Base-by-base conservation (phyloP, 1,140 invertebrate genomes). In the Drosophila funebris region DNA sequence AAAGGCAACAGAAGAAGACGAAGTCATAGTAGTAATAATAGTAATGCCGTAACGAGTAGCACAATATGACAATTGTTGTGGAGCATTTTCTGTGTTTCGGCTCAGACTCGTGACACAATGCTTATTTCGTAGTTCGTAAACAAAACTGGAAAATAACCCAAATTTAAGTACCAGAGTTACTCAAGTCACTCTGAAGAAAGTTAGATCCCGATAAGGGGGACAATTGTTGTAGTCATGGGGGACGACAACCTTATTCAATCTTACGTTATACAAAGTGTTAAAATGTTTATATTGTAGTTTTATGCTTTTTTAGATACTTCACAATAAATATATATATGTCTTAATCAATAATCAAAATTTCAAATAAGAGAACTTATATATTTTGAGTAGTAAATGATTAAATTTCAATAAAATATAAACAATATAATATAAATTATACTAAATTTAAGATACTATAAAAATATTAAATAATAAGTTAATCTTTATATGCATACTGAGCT, bases 51-150 rank as follows among this genome's bases (percentile, higher is more conserved):
- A 85, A 85, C 80, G 66, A 58, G 62, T 58, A 73, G 77, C 73
- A 81, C 64, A 87, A 87, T 85, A 82, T 77, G 81, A 85, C 81
- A 85, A 85, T 85, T 85, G 74, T 77, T 73, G 69, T 76, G 58
- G 52, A 58, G 52, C 44, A 52, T 41, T 76, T 75, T 83, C 73
- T 46, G 60, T 72, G 60, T 76, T 53, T 71, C 68, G 61, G 36
- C 48, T 73, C 22, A 33, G 33, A 39, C 57, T 74, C 61, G 80
- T 84, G 76, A 85, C 69, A 82, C 77, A 84, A 84, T 83, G 43
- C 61, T 9, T 44, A 16, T n/a, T 52, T 41, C 31, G 43, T 29
- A 39, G 22, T 52, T 39, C 24, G 22, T 16, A 50, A 31, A 50
- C 46, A 50, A 50, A 37, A 33, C 9, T 20, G 43, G 8, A 50